These are phyloP conservation scores for Cavia porcellus DNA, from an alignment of 2,113 vertebrate genomes.

Conservation along the genomic window DNA sequence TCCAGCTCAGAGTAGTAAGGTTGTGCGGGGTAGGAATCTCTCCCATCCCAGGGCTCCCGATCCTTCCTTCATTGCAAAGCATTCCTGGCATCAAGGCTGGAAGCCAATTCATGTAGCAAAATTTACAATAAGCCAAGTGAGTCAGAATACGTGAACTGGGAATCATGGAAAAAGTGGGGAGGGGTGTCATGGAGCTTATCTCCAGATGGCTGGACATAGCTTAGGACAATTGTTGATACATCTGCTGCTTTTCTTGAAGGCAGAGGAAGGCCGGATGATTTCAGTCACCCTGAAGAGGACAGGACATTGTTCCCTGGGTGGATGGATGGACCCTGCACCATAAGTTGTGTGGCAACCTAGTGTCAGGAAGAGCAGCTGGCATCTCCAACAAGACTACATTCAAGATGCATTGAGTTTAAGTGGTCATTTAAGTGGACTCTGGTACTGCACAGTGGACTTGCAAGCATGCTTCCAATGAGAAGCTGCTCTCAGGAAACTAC, in stretches of 20 bases:
- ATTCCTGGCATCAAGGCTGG: neutral
- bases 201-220: neutral
- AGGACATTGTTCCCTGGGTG: neutral
- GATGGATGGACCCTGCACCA: neutral
- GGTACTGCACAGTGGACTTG: slow-evolving; percentile 48
- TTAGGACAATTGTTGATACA: slow-evolving; percentile 19
- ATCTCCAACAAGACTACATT: slow-evolving; percentile 56
- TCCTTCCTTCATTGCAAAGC: neutral
- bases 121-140: neutral
- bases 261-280: neutral
- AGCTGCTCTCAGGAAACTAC: slow-evolving; percentile 1
- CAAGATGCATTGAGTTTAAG: slow-evolving; percentile 17
- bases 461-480: slow-evolving; percentile 69
- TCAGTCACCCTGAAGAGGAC: neutral
- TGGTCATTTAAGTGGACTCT: slow-evolving; percentile 49
- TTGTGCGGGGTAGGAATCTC: neutral
- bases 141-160: neutral
- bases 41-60: neutral
- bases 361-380: slow-evolving; percentile 45
- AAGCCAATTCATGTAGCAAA: neutral
- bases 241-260: neutral
- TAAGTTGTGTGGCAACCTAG: neutral
- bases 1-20: neutral
- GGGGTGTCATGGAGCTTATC: neutral
- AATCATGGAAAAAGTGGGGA: neutral